phyloP scores from a whole-genome alignment of 2,797 vertebrate species.

The Mus caroli region DNA sequence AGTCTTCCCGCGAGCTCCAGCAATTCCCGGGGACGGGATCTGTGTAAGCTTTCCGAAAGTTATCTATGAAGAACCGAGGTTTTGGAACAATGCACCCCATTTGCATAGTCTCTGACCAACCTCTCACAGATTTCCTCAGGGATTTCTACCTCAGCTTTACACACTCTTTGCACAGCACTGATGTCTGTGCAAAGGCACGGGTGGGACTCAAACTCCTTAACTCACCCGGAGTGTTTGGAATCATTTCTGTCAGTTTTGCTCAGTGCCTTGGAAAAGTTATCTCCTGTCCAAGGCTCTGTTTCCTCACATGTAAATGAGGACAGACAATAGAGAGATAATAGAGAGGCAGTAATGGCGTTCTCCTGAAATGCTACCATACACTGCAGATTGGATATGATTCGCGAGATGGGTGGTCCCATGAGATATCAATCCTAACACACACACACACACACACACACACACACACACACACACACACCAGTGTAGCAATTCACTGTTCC shows the following conservation, averaged over 20 bases:
- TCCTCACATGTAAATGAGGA: background rate
- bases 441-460: no score
- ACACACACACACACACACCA: no score
- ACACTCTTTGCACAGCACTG: background rate
- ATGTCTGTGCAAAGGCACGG: no score
- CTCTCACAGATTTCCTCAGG: rapidly evolving
- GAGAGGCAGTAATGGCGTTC: background rate
- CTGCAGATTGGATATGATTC: background rate
- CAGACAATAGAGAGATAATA: background rate
- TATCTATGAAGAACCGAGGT: background rate
- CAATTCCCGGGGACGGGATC: background rate
- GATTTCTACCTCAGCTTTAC: no score
- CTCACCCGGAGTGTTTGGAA: background rate
- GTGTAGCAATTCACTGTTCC: background rate
- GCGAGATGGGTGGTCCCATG: background rate
- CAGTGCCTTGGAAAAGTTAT: background rate
- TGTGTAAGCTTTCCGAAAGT: background rate
- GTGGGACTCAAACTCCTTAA: background rate
- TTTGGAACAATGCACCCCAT: rapidly evolving
- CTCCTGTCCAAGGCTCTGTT: background rate
- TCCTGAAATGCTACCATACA: background rate
- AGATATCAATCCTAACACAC: background rate
- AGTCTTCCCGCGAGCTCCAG: background rate
- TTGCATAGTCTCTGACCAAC: rapidly evolving
- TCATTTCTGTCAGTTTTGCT: background rate